Evolutionary conservation across 2,113 vertebrate genomes (phyloP), one percentile per base, ranked within the genome.

Genomic region (Kryptolebias marmoratus): DNA sequence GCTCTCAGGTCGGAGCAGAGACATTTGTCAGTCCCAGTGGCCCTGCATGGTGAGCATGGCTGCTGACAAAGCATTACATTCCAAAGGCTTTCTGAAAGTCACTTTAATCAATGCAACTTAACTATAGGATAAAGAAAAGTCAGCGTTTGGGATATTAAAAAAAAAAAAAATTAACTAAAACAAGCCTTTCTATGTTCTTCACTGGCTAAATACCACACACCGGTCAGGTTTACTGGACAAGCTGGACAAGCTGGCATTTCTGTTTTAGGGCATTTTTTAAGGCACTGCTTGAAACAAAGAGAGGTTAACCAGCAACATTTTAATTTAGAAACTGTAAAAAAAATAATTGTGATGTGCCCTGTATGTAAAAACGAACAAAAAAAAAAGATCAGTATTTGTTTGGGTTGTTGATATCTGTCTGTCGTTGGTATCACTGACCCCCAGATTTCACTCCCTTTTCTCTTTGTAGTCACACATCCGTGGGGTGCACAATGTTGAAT

Each of bases 401-500:
- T 79, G 87, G 88, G 86, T 86, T 90, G 83, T 85, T 84, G 80
- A 88, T 90, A 83, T 92, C 75, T 87, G 79, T 90, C 77, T 53
- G 81, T 88, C 78, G 52, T 88, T 87, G 82, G 78, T 84, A 90
- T 86, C 84, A 79, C 82, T 76, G 58, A 81, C 62, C 70, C 75
- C 45, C 73, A 45, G 59, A 63, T 75, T 75, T 88, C 77, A 77
- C 83, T 85, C 76, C 79, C 58, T 83, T 68, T 81, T 85, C 78
- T 85, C 70, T 89, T 85, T 86, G 74, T 88, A 86, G 79, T 89
- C 79, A 84, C 73, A 88, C 87, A 89, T 88, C 64, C 45, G 84
- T 92, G 88, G 86, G 82, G 89, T 92, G 91, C 89, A 91, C 90
- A 91, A 91, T 90, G 84, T 92, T 84, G 83, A 87, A 93, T 93